A percentile compares a stretch with the other conserved stretches of the same genome.
Evolutionary conservation across 2,113 vertebrate genomes (phyloP).

Genomic region (Xiphorhynchus elegans): DNA sequence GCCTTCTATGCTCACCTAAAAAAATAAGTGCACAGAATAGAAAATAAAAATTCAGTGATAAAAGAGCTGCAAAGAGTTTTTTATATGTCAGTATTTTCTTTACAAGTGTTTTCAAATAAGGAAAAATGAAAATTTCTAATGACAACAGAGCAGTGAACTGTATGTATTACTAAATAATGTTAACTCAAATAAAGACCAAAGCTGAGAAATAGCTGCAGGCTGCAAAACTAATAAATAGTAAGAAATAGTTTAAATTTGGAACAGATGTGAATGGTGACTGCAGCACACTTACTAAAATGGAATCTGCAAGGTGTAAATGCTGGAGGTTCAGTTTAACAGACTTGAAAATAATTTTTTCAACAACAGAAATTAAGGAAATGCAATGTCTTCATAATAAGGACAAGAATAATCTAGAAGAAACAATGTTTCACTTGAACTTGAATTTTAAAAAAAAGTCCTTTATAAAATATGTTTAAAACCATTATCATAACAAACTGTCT

Average conservation of each 20-base stretch:
- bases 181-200: neutral
- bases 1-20: neutral
- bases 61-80: neutral
- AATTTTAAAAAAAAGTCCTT: neutral
- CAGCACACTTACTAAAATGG: neutral
- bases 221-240: neutral
- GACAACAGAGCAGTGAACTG: neutral
- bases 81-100: neutral
- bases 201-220: neutral
- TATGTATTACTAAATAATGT: neutral
- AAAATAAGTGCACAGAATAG: neutral
- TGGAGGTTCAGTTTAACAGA: neutral
- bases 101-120: neutral
- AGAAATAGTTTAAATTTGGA: neutral
- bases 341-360: neutral
- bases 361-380: neutral
- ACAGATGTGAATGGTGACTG: neutral
- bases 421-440: neutral
- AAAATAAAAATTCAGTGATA: neutral
- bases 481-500: neutral
- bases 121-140: neutral
- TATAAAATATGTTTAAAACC: neutral
- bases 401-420: neutral
- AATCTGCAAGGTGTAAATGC: neutral
- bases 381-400: neutral